Percentiles rank a stretch among this genome's conserved stretches.
Evolutionary conservation across 1,140 invertebrate genomes (phyloP).

Genomic region (Lycorma delicatula): DNA sequence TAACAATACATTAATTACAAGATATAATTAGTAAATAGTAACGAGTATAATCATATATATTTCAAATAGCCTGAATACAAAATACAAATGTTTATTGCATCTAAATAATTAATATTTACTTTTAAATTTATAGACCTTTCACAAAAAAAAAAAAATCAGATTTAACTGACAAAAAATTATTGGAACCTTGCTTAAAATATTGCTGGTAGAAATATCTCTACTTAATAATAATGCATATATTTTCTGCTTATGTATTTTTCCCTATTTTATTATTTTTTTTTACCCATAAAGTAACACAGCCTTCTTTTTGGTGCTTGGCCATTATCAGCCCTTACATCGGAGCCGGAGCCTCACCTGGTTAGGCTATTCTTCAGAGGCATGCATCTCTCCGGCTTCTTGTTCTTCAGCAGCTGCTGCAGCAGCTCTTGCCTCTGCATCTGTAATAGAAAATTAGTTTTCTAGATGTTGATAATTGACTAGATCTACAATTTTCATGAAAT

Average conservation of each 20-base stretch:
- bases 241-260: not conserved
- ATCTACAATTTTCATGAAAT: not conserved
- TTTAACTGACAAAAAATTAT: no score
- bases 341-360: not conserved
- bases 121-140: not conserved
- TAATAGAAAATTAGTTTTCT: not conserved
- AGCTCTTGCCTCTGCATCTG: constrained; percentile 2
- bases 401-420: not conserved
- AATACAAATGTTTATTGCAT: no score
- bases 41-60: no score
- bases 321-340: not conserved
- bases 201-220: not conserved
- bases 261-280: not conserved
- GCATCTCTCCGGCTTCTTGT: not conserved
- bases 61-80: no score
- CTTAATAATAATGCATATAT: not conserved
- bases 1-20: no score
- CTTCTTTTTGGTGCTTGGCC: constrained; percentile 4
- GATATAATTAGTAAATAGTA: no score
- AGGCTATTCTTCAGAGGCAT: not conserved
- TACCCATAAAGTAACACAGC: not conserved
- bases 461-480: not conserved
- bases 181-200: not conserved
- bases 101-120: no score
- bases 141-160: not conserved